Evolutionary conservation across 2,888 invertebrate species (phyloP).

Genomic region (Perizoma flavofasciatum): DNA sequence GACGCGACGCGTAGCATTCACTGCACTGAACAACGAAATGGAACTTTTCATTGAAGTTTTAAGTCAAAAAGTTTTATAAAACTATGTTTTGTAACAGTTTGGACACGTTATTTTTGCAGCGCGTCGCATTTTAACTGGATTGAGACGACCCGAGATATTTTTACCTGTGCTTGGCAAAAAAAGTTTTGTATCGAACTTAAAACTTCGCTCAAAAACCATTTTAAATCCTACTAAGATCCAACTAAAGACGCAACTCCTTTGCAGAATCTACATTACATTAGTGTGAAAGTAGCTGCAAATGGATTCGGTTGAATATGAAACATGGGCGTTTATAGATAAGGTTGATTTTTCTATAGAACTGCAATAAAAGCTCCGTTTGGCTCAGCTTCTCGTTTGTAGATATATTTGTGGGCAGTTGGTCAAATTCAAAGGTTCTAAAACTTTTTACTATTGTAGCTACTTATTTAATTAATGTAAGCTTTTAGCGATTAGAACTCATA

Average conservation of each 20-base stretch:
- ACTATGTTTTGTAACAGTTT: conserved; percentile 27
- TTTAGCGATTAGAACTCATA: too few relatives aligned
- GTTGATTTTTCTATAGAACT: conserved; percentile 34
- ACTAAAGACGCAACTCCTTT: conserved; percentile 39
- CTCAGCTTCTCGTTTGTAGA: conserved; percentile 57
- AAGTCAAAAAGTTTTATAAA: conserved; percentile 39
- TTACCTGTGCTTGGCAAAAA: conserved; percentile 78
- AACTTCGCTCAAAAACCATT: conserved; percentile 34
- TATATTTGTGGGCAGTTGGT: conserved; percentile 78
- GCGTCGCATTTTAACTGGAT: conserved; percentile 72
- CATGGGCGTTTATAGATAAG: conserved; percentile 16
- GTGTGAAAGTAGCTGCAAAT: conserved; percentile 54
- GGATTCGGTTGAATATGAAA: conserved; percentile 35
- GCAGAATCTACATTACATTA: conserved; percentile 53
- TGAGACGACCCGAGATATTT: conserved; percentile 63
- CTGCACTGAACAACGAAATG: conserved; percentile 33
- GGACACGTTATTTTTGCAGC: conserved; percentile 51
- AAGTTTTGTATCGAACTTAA: conserved; percentile 59
- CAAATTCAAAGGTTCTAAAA: conserved; percentile 61
- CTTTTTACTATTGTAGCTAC: conserved; percentile 37
- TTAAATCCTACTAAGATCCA: neutral
- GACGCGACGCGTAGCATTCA: conserved; percentile 47
- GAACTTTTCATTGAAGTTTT: conserved; percentile 34
- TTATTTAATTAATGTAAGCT: too few relatives aligned
- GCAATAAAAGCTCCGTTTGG: conserved; percentile 54